Percentiles rank a stretch among this genome's conserved stretches.
Evolutionary conservation across 2,888 invertebrate genomes (phyloP).

Genomic region (Aquatica leii): DNA sequence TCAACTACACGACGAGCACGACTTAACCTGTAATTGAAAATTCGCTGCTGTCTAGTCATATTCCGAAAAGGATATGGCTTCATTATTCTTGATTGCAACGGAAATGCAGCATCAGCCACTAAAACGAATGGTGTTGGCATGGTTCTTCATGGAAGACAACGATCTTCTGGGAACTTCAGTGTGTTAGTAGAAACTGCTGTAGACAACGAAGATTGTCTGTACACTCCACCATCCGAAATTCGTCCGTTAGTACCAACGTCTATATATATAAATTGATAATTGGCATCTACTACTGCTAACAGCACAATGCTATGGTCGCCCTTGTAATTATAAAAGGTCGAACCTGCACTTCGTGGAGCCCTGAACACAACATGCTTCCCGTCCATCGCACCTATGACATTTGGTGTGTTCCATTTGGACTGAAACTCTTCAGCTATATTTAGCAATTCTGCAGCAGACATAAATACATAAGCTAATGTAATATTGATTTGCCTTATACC

Average conservation of each 20-base stretch:
- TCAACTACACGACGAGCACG: too few relatives aligned
- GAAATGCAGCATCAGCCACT: constrained; percentile 49
- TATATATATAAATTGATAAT: constrained; percentile 44
- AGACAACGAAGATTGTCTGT: constrained; percentile 39
- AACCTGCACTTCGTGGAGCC: constrained; percentile 41
- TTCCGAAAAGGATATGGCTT: constrained; percentile 44
- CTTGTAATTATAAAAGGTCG: constrained; percentile 46
- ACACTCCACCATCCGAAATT: constrained; percentile 46
- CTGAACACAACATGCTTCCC: constrained; percentile 43
- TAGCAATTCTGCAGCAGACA: constrained; percentile 20
- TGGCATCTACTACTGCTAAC: constrained; percentile 44
- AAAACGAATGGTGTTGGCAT: constrained; percentile 42
- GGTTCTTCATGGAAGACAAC: constrained; percentile 36
- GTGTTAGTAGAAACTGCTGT: constrained; percentile 36
- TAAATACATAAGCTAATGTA: constrained; percentile 9
- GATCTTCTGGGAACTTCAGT: constrained; percentile 44
- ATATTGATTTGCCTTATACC: constrained; percentile 7
- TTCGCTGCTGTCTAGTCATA: background rate
- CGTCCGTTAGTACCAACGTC: constrained; percentile 46
- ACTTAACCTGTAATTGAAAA: constrained; percentile 6
- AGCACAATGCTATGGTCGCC: constrained; percentile 44
- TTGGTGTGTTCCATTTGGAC: constrained; percentile 43
- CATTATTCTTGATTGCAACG: constrained; percentile 41
- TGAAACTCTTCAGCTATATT: constrained; percentile 21
- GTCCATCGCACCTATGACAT: constrained; percentile 43